Evolutionary conservation across 2,797 vertebrate species (phyloP).

Genomic region (Cetoscarus ocellatus): DNA sequence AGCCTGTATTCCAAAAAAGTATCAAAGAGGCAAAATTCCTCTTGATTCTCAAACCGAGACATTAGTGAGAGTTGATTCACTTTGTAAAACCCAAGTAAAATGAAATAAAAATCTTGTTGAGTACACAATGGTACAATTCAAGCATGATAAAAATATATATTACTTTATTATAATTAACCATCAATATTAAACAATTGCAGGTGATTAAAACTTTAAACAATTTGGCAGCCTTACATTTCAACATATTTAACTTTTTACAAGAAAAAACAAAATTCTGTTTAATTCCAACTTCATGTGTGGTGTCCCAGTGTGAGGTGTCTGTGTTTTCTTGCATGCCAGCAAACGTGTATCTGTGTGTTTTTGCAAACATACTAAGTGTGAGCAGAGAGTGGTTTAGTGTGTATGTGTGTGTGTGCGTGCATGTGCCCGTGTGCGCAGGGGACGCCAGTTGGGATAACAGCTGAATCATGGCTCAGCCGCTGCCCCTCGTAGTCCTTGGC

Average conservation of each 20-base stretch:
- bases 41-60: too few species aligned
- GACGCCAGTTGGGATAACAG: slow-evolving; percentile 85
- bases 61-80: too few species aligned
- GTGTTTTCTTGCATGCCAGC: slow-evolving; percentile 40
- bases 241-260: background rate
- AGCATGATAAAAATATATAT: too few species aligned
- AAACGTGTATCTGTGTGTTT: slow-evolving; percentile 44
- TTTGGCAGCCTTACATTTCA: background rate
- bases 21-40: too few species aligned
- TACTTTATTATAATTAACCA: too few species aligned
- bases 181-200: too few species aligned
- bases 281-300: slow-evolving; percentile 10
- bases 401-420: slow-evolving; percentile 29
- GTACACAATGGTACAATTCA: too few species aligned
- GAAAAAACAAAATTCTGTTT: background rate
- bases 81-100: too few species aligned
- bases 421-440: slow-evolving; percentile 45
- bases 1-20: too few species aligned
- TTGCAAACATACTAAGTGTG: slow-evolving; percentile 60
- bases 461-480: slow-evolving; percentile 84
- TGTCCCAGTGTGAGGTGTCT: slow-evolving; percentile 45
- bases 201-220: too few species aligned
- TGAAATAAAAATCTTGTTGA: too few species aligned
- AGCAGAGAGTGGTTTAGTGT: slow-evolving; percentile 14
- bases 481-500: slow-evolving; percentile 85